These are phyloP conservation scores for Operophtera brumata DNA, from an alignment of 2,888 invertebrate species.

Conservation along the genomic window DNA sequence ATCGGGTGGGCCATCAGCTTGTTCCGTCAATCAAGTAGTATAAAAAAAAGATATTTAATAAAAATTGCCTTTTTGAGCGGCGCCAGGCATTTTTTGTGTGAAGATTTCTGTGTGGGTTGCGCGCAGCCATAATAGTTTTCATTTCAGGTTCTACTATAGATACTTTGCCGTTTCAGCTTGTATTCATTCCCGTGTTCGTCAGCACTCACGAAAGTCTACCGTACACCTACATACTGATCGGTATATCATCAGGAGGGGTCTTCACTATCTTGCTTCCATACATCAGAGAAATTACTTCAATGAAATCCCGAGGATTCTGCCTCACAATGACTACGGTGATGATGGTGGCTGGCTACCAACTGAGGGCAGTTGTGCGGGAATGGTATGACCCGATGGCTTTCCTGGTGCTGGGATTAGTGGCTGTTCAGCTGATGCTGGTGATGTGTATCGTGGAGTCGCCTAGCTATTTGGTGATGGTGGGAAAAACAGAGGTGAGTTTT, in stretches of 20 bases:
- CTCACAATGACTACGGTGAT: slow-evolving; percentile 50
- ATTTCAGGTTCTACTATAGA: too few relatives aligned
- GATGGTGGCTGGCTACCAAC: slow-evolving; percentile 49
- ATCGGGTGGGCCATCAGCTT: too few relatives aligned
- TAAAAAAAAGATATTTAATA: too few relatives aligned
- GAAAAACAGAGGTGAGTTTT: slow-evolving; percentile 55
- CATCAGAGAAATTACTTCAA: slow-evolving; percentile 53
- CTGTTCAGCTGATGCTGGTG: slow-evolving; percentile 52
- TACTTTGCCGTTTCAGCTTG: slow-evolving; percentile 13
- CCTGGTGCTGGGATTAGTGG: slow-evolving; percentile 52
- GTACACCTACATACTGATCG: slow-evolving; percentile 53
- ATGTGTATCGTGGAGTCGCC: slow-evolving; percentile 59
- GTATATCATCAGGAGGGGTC: slow-evolving; percentile 56
- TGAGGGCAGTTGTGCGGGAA: slow-evolving; percentile 8
- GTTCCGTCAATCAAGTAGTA: too few relatives aligned
- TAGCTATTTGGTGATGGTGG: slow-evolving; percentile 55
- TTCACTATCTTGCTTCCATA: slow-evolving; percentile 61
- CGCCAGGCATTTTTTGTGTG: too few relatives aligned
- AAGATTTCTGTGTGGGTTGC: too few relatives aligned
- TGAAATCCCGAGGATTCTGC: slow-evolving; percentile 42
- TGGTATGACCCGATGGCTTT: slow-evolving; percentile 37
- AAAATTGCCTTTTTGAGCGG: too few relatives aligned
- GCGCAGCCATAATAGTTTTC: too few relatives aligned
- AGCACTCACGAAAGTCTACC: background rate
- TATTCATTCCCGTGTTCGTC: slow-evolving; percentile 16